These are phyloP conservation scores for Ornithoptera alexandrae DNA, from an alignment of 2,888 invertebrate species.

Conservation along the genomic window DNA sequence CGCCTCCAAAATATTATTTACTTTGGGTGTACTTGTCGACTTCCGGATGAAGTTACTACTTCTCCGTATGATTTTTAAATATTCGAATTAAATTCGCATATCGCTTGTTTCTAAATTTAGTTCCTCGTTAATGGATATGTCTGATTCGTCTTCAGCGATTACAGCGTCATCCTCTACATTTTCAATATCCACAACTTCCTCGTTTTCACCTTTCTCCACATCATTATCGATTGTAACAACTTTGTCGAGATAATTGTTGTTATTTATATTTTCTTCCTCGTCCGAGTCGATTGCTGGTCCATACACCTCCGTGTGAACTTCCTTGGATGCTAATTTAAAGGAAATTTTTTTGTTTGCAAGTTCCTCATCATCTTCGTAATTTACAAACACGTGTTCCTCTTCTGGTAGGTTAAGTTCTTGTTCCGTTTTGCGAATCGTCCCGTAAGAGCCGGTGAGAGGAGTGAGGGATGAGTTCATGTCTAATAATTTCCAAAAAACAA, in stretches of 20 bases:
- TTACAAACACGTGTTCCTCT: conserved; percentile 43
- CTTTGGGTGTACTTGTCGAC: too few relatives aligned
- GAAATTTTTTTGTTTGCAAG: conserved; percentile 20
- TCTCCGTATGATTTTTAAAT: too few relatives aligned
- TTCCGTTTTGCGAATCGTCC: conserved; percentile 39
- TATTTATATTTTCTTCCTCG: not conserved
- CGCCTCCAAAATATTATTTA: too few relatives aligned
- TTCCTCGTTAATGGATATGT: conserved; percentile 14
- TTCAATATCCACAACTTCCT: not conserved
- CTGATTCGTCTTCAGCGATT: conserved; percentile 17
- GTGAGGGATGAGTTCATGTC: conserved; percentile 40
- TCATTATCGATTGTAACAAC: not conserved
- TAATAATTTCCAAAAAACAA: not conserved
- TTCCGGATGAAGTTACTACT: too few relatives aligned
- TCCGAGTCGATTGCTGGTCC: not conserved
- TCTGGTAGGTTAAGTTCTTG: not conserved
- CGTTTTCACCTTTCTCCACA: not conserved
- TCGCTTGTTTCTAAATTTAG: not conserved
- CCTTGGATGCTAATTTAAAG: conserved; percentile 40
- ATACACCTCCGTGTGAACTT: conserved; percentile 36
- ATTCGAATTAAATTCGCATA: conserved; percentile 1
- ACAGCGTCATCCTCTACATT: conserved; percentile 4
- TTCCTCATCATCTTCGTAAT: conserved; percentile 27
- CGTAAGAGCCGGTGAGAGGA: conserved; percentile 53
- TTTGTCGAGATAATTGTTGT: too few relatives aligned